Conservation (phyloP, 2,113 vertebrate genomes). For the Lutjanus erythropterus region DNA sequence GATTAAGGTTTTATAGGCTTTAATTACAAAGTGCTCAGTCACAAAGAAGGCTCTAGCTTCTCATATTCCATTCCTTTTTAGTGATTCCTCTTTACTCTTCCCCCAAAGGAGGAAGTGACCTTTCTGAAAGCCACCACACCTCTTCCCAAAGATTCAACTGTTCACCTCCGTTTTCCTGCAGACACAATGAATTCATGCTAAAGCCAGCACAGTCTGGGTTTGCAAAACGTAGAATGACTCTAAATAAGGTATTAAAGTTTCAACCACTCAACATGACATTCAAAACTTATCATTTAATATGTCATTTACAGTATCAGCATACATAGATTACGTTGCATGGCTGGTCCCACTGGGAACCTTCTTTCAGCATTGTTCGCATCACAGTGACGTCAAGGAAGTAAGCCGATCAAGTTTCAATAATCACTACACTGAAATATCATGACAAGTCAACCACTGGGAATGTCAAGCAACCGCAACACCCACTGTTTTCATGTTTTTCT, state of each 20-base stretch:
- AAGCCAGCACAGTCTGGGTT: background rate
- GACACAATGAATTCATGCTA: conserved; percentile 10
- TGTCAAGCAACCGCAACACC: too few species aligned
- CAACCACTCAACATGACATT: background rate
- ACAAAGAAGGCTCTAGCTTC: conserved; percentile 3
- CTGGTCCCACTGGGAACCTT: background rate
- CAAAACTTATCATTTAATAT: background rate
- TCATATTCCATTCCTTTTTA: conserved; percentile 32
- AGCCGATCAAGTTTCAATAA: background rate
- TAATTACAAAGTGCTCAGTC: conserved; percentile 33
- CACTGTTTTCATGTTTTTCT: too few species aligned
- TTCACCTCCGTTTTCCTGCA: conserved; percentile 15
- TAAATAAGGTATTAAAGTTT: background rate
- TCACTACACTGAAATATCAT: too few species aligned
- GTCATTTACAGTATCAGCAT: background rate
- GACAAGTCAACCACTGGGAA: too few species aligned
- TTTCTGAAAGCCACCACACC: conserved; percentile 35
- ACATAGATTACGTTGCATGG: background rate
- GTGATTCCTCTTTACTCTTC: conserved; percentile 11
- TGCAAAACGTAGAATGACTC: background rate
- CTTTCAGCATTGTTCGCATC: background rate
- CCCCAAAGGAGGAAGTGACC: conserved; percentile 34
- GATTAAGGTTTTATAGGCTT: conserved; percentile 38
- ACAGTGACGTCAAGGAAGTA: background rate
- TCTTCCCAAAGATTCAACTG: conserved; percentile 20